phyloP scores from a whole-genome alignment of 2,888 invertebrate species.

The Mallateleia sp. region DNA sequence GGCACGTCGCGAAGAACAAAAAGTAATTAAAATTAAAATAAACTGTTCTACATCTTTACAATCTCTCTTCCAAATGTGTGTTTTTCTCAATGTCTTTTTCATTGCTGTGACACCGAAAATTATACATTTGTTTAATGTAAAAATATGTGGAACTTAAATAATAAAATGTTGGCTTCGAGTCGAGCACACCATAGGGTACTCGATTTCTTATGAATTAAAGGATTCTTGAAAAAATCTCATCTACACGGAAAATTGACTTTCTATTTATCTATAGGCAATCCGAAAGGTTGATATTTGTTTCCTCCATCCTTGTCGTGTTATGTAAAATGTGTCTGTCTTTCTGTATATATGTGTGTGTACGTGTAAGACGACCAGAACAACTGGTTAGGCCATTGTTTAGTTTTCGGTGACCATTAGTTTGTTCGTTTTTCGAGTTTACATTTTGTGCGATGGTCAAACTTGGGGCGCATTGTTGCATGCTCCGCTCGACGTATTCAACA shows the following conservation, averaged over 20 bases:
- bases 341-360: conserved; percentile 5
- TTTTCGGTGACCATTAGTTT: conserved; percentile 32
- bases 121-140: conserved; percentile 40
- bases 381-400: conserved; percentile 63
- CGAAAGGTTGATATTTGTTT: conserved; percentile 18
- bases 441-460: conserved; percentile 83
- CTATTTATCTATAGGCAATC: conserved; percentile 42
- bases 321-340: conserved; percentile 34
- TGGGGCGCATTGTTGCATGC: conserved; percentile 84
- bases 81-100: background rate
- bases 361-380: conserved; percentile 40
- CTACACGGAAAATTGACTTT: conserved; percentile 51
- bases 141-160: conserved; percentile 46
- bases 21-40: conserved; percentile 7
- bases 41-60: background rate
- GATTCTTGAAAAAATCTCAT: conserved; percentile 31
- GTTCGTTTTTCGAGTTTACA: conserved; percentile 39
- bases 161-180: conserved; percentile 32
- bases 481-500: conserved; percentile 78
- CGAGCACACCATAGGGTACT: conserved; percentile 82
- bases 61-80: conserved; percentile 6
- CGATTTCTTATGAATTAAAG: conserved; percentile 61
- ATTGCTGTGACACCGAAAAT: conserved; percentile 10
- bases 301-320: conserved; percentile 14
- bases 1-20: conserved; percentile 66